Evolutionary conservation across 2,113 vertebrate genomes (phyloP).

Genomic region (Pao palembangensis): DNA sequence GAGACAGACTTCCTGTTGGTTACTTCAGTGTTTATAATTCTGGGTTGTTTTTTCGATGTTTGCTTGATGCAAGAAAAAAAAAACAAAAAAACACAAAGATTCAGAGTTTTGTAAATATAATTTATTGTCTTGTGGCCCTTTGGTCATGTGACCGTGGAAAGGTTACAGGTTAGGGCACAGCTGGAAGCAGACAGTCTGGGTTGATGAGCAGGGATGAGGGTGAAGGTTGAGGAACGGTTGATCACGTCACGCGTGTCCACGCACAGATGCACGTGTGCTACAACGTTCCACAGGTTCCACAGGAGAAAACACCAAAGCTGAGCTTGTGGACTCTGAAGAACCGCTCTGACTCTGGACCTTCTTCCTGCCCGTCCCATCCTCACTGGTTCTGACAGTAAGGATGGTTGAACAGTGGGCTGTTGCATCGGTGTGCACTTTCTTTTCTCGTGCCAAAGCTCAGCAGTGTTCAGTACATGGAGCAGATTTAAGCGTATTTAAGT

Average conservation of each 20-base stretch:
- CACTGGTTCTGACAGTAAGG: not conserved
- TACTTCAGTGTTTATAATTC: constrained; percentile 59
- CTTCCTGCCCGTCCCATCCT: too few relatives aligned
- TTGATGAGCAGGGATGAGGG: not conserved
- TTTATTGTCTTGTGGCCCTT: constrained; percentile 63
- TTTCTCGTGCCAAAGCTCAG: constrained; percentile 15
- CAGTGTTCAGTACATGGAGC: constrained; percentile 4
- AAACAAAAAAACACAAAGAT: constrained; percentile 52
- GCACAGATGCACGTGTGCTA: too few relatives aligned
- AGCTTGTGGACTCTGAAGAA: constrained; percentile 3
- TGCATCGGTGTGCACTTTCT: constrained; percentile 22
- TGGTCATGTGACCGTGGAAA: constrained; percentile 59
- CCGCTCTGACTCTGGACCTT: too few relatives aligned
- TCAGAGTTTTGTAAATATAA: constrained; percentile 74
- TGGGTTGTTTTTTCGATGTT: constrained; percentile 65
- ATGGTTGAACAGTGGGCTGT: constrained; percentile 14
- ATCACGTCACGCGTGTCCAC: too few relatives aligned
- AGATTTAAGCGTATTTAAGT: not conserved
- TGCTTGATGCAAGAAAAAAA: constrained; percentile 63
- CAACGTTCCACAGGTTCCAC: too few relatives aligned
- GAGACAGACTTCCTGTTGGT: constrained; percentile 31
- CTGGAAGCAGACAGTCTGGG: constrained; percentile 6
- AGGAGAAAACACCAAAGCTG: too few relatives aligned
- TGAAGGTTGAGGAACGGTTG: constrained; percentile 37
- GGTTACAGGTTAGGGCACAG: constrained; percentile 29